phyloP scores from a whole-genome alignment of 2,888 invertebrate species.

The Chalcis sispes region DNA sequence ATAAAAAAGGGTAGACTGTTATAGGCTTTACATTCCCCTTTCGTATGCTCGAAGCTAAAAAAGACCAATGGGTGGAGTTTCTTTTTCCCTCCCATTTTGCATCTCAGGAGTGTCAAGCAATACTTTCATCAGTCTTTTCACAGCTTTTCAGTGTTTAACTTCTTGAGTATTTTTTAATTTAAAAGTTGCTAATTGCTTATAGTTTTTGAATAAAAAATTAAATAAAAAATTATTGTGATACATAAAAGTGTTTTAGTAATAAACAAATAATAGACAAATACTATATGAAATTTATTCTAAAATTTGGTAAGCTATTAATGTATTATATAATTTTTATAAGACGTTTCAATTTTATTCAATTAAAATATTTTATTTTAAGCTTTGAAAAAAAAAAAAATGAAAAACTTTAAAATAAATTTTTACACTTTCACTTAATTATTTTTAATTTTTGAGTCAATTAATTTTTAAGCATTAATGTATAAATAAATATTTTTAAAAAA shows the following conservation, averaged over 20 bases:
- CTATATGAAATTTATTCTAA: constrained; percentile 5
- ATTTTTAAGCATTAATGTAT: too few relatives aligned
- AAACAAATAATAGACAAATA: neutral
- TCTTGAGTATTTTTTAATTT: constrained; percentile 26
- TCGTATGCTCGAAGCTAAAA: constrained; percentile 51
- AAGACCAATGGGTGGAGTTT: constrained; percentile 68
- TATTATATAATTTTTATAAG: neutral
- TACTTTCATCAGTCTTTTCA: constrained; percentile 37
- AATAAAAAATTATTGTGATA: too few relatives aligned
- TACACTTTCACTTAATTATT: neutral
- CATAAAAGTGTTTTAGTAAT: too few relatives aligned
- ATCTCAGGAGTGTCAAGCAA: constrained; percentile 61
- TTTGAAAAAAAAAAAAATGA: neutral
- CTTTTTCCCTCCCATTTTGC: constrained; percentile 70
- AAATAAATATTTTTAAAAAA: too few relatives aligned
- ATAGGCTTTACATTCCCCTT: constrained; percentile 58
- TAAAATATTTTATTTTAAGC: neutral
- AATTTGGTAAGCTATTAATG: constrained; percentile 34
- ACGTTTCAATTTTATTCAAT: neutral
- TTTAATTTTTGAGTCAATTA: too few relatives aligned
- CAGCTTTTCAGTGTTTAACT: constrained; percentile 49
- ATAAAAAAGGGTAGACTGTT: constrained; percentile 54
- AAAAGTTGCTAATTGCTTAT: neutral
- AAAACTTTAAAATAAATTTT: constrained; percentile 1
- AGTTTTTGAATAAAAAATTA: constrained; percentile 13